These are phyloP conservation scores for Parascotia fuliginaria DNA, from an alignment of 2,888 invertebrate genomes.

Conservation along the genomic window DNA sequence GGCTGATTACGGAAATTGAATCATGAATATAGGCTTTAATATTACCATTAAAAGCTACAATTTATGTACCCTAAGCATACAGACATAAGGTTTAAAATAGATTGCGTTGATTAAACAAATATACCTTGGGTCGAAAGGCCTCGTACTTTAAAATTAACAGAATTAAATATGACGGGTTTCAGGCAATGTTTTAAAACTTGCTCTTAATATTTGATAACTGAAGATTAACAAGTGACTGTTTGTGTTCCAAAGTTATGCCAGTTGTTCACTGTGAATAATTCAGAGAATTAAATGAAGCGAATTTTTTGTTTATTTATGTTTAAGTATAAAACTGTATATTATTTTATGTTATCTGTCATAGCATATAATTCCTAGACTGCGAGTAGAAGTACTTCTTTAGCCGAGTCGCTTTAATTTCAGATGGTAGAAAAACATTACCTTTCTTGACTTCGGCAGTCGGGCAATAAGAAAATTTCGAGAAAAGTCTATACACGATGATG, in stretches of 20 bases:
- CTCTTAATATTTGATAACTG: not conserved
- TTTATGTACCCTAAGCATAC: not conserved
- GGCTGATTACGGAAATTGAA: not conserved
- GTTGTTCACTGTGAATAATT: not conserved
- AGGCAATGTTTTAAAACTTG: slow-evolving; percentile 1
- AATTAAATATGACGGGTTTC: slow-evolving; percentile 36
- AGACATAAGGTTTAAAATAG: not conserved
- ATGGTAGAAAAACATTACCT: no score
- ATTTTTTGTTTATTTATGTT: no score
- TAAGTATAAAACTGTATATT: no score
- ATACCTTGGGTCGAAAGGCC: slow-evolving; percentile 27
- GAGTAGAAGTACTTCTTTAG: no score
- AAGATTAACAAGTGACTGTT: not conserved
- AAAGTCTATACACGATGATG: no score
- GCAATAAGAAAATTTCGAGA: no score
- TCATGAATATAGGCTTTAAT: slow-evolving; percentile 8
- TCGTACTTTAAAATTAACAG: slow-evolving; percentile 34
- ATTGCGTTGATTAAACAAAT: slow-evolving; percentile 20
- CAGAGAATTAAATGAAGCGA: no score
- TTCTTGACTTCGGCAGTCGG: no score
- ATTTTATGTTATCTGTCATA: no score
- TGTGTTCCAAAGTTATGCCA: not conserved
- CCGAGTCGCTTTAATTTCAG: no score
- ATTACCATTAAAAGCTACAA: not conserved
- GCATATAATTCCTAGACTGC: no score